phyloP scores from a whole-genome alignment of 2,888 invertebrate species.

The Phania funesta region DNA sequence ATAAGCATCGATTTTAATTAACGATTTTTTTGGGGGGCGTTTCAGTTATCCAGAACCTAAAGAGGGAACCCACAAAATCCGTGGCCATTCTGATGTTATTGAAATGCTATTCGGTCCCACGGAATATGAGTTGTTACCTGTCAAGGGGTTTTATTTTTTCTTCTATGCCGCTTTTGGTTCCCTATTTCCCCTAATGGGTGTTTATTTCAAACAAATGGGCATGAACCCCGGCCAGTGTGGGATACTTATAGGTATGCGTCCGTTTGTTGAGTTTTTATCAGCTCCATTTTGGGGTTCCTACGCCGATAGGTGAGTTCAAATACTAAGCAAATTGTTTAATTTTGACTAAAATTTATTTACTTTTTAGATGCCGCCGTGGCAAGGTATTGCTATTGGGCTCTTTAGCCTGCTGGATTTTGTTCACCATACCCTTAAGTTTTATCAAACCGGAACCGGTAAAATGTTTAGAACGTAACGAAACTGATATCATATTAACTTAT shows the following conservation, averaged over 20 bases:
- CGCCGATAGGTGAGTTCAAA: constrained; percentile 86
- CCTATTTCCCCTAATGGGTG: constrained; percentile 98
- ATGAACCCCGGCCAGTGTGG: constrained; percentile 99
- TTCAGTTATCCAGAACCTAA: constrained; percentile 90
- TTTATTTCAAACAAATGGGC: constrained; percentile 99
- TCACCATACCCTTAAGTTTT: constrained; percentile 97
- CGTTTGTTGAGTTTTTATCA: constrained; percentile 97
- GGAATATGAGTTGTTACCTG: constrained; percentile 94
- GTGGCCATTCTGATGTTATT: constrained; percentile 91
- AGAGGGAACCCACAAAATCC: constrained; percentile 93
- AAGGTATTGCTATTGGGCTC: constrained; percentile 94
- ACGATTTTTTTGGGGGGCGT: background rate
- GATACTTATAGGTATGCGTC: constrained; percentile 95
- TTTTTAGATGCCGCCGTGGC: constrained; percentile 88
- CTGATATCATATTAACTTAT: constrained; percentile 83
- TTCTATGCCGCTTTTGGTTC: constrained; percentile 99
- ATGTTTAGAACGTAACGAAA: constrained; percentile 88
- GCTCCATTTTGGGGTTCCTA: constrained; percentile 99
- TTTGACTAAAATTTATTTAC: background rate
- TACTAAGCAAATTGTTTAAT: background rate
- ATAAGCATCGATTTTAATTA: background rate
- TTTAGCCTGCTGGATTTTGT: constrained; percentile 96
- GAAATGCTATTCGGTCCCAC: constrained; percentile 91
- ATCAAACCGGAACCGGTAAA: constrained; percentile 95
- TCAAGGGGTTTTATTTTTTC: constrained; percentile 99